A percentile compares a stretch with the other conserved stretches of the same genome.
Conservation (phyloP, 2,888 invertebrate genomes). For the Strigamia crassipes region DNA sequence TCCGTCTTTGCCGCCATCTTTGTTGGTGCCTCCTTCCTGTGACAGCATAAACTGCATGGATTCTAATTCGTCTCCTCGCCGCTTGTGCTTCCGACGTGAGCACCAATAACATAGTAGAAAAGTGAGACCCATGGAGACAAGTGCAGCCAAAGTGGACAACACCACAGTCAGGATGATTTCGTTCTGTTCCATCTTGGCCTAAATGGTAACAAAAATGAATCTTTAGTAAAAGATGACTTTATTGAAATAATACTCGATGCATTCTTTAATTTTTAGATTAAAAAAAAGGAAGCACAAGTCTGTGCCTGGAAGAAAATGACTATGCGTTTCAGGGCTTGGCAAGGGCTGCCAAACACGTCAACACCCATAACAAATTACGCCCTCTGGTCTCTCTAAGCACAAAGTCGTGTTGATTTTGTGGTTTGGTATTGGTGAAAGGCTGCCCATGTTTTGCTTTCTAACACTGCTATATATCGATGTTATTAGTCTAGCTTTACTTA, state of each 20-base stretch:
- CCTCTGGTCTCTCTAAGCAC: no score
- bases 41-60: constrained; percentile 51
- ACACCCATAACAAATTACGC: no score
- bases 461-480: no score
- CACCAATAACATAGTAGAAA: constrained; percentile 64
- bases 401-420: no score
- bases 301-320: no score
- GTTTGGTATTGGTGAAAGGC: no score
- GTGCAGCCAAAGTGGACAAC: constrained; percentile 50
- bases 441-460: no score
- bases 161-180: constrained; percentile 51
- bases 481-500: no score
- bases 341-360: no score
- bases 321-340: no score
- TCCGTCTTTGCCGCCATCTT: constrained; percentile 51
- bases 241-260: neutral
- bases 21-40: constrained; percentile 48
- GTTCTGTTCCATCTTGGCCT: constrained; percentile 51
- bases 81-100: constrained; percentile 65
- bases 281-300: no score
- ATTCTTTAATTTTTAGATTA: no score
- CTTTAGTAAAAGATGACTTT: neutral
- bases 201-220: neutral
- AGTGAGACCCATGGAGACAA: constrained; percentile 51
- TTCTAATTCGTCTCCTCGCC: constrained; percentile 63